Conservation (phyloP, 2,888 invertebrate species). For the Cryptocephalus moraei region DNA sequence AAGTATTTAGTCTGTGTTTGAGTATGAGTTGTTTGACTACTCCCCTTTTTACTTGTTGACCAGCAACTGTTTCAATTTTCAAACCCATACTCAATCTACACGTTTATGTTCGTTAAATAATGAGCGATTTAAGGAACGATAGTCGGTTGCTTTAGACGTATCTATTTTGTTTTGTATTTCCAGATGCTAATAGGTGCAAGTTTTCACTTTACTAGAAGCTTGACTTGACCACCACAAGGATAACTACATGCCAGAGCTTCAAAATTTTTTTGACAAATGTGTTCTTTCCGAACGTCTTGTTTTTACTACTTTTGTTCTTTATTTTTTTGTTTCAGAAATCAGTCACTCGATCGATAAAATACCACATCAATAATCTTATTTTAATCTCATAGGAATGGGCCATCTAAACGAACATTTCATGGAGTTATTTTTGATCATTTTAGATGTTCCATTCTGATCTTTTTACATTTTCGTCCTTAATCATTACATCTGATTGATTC, state of each 20-base stretch:
- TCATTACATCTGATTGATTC: conserved; percentile 2
- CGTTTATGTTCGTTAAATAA: conserved; percentile 6
- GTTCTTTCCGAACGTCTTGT: conserved; percentile 12
- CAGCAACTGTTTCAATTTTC: not conserved
- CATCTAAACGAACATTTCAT: not conserved
- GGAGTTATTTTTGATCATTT: not conserved
- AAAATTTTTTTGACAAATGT: conserved; percentile 15
- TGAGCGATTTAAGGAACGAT: conserved; percentile 5
- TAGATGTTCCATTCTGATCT: too few relatives aligned
- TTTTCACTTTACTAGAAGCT: conserved; percentile 24
- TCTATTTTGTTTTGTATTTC: conserved; percentile 42
- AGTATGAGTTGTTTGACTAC: conserved; percentile 25
- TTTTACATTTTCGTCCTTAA: too few relatives aligned
- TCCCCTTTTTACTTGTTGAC: not conserved
- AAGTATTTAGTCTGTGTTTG: conserved; percentile 27
- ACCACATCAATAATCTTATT: not conserved
- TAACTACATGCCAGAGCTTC: conserved; percentile 22
- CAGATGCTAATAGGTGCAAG: conserved; percentile 37
- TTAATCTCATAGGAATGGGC: not conserved
- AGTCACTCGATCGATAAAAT: too few relatives aligned
- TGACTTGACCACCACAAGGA: conserved; percentile 23
- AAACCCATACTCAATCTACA: conserved; percentile 20
- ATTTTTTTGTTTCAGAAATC: not conserved
- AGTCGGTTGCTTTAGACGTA: conserved; percentile 30
- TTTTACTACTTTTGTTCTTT: conserved; percentile 4